Percentiles rank a stretch among this genome's conserved stretches.
These are phyloP conservation scores for Vanessa atalanta DNA, from an alignment of 1,140 invertebrate genomes.

Conservation along the genomic window DNA sequence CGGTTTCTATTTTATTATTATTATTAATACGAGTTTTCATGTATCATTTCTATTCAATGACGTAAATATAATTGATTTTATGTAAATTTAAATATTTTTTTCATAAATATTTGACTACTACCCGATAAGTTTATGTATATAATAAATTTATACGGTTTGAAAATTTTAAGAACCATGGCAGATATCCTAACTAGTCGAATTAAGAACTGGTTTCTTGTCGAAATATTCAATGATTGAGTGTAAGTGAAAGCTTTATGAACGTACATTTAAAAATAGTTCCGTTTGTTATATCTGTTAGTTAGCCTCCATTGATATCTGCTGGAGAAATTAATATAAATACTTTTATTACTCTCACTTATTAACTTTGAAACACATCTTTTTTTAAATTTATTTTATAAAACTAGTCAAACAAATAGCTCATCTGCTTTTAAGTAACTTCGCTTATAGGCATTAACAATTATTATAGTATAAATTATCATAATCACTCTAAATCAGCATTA, in stretches of 20 bases:
- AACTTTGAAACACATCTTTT: neutral
- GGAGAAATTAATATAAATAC: neutral
- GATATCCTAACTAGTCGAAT: constrained; percentile 40
- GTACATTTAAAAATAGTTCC: constrained; percentile 68
- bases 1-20: constrained; percentile 10
- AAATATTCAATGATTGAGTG: constrained; percentile 76
- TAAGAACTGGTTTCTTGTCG: constrained; percentile 70
- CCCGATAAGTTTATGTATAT: neutral
- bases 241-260: constrained; percentile 76
- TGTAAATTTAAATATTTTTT: constrained; percentile 10
- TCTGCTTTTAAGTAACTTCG: too few relatives aligned
- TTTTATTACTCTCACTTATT: neutral
- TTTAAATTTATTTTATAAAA: neutral
- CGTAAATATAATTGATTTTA: constrained; percentile 4
- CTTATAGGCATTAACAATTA: too few relatives aligned
- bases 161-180: constrained; percentile 33
- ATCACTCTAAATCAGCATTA: too few relatives aligned
- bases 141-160: constrained; percentile 21
- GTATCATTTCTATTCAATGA: constrained; percentile 1
- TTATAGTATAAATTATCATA: too few relatives aligned
- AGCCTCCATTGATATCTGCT: neutral
- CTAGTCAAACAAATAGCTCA: too few relatives aligned
- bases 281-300: constrained; percentile 56
- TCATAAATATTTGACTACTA: constrained; percentile 14
- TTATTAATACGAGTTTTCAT: constrained; percentile 11